These are phyloP conservation scores for Gadus chalcogrammus DNA, from an alignment of 2,113 vertebrate genomes.

Conservation along the genomic window DNA sequence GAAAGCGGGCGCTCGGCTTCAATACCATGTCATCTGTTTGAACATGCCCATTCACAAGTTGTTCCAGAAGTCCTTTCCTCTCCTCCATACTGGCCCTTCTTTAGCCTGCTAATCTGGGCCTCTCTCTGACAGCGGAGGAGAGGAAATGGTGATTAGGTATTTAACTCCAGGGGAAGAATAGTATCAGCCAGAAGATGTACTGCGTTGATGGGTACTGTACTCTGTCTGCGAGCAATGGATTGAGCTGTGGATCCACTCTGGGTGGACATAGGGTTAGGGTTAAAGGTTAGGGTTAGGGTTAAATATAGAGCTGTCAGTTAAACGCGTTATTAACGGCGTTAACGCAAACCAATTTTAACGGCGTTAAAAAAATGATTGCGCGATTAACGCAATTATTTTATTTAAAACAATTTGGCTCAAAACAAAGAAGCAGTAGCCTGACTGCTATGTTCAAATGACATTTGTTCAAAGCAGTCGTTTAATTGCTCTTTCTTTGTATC, in stretches of 20 bases:
- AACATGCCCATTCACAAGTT: background rate
- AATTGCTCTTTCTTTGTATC: too few relatives aligned
- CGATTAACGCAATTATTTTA: too few relatives aligned
- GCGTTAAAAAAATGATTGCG: too few relatives aligned
- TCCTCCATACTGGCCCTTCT: conserved; percentile 40
- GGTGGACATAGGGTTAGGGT: conserved; percentile 31
- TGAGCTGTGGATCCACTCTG: conserved; percentile 4
- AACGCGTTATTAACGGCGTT: too few relatives aligned
- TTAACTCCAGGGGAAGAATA: conserved; percentile 39
- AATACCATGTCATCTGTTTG: background rate
- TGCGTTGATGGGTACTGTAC: conserved; percentile 50
- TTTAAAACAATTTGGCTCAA: too few relatives aligned
- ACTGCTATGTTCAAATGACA: too few relatives aligned
- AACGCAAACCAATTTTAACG: too few relatives aligned
- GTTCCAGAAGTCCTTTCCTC: conserved; percentile 23
- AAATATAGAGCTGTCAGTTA: too few relatives aligned
- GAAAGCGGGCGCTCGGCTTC: background rate
- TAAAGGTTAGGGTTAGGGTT: too few relatives aligned
- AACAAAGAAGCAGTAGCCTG: too few relatives aligned
- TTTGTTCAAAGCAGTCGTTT: too few relatives aligned
- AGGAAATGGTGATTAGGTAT: conserved; percentile 64
- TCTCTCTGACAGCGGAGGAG: conserved; percentile 23
- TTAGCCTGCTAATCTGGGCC: conserved; percentile 39
- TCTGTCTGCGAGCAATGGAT: conserved; percentile 35
- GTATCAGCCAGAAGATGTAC: conserved; percentile 37